Percentiles rank a stretch among this genome's conserved stretches.
phyloP scores from a whole-genome alignment of 2,888 invertebrate genomes.

The Caradrina clavipalpis region DNA sequence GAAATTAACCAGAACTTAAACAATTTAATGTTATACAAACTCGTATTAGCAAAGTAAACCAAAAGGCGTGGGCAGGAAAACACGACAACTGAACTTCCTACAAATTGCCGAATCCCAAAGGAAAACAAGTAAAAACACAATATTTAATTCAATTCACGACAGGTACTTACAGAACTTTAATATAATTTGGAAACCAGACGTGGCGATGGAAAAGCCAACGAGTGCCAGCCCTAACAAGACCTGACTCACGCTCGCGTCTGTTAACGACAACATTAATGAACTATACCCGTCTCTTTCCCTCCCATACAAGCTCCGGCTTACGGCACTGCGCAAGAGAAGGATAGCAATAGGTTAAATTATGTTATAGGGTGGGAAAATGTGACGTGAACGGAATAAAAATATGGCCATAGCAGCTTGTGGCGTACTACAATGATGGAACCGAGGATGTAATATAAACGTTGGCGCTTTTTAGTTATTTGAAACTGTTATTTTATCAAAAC shows the following conservation, averaged over 20 bases:
- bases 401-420: conserved; percentile 70
- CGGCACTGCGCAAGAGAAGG: conserved; percentile 57
- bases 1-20: not conserved
- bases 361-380: conserved; percentile 70
- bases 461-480: conserved; percentile 29
- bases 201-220: conserved; percentile 36
- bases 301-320: conserved; percentile 67
- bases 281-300: conserved; percentile 65
- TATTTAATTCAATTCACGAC: conserved; percentile 55
- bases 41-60: conserved; percentile 14
- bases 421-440: conserved; percentile 67
- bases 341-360: conserved; percentile 62
- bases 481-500: conserved; percentile 36
- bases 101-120: conserved; percentile 36
- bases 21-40: not conserved
- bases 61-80: conserved; percentile 20
- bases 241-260: conserved; percentile 56
- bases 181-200: conserved; percentile 51
- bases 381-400: conserved; percentile 78
- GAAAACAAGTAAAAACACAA: conserved; percentile 45
- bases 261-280: conserved; percentile 63
- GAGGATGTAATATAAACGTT: conserved; percentile 64
- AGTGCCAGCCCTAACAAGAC: conserved; percentile 60
- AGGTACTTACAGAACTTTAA: conserved; percentile 51
- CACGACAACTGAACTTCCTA: conserved; percentile 26